A percentile compares a stretch with the other conserved stretches of the same genome.
Conservation (phyloP, 2,888 invertebrate genomes). For the Mimumesa dahlbomi region DNA sequence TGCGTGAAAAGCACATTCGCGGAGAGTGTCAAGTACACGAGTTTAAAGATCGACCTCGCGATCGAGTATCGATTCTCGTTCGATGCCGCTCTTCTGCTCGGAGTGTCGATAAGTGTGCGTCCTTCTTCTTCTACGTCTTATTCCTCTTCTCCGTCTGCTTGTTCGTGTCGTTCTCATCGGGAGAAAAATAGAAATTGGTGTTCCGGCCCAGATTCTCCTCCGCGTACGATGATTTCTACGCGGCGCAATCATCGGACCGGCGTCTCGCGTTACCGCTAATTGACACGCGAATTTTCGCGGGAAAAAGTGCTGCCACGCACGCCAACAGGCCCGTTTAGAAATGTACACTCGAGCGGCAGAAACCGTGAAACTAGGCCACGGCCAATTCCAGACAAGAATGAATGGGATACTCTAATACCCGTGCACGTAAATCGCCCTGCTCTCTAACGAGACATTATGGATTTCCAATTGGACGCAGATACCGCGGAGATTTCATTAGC, state of each 20-base stretch:
- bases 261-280: too few species aligned
- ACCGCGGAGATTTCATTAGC: too few species aligned
- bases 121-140: too few species aligned
- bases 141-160: too few species aligned
- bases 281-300: conserved; percentile 18
- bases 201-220: background rate
- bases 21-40: conserved; percentile 56
- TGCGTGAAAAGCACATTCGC: conserved; percentile 51
- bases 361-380: conserved; percentile 50
- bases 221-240: background rate
- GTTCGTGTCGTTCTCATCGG: background rate
- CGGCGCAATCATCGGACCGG: background rate
- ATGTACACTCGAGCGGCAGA: conserved; percentile 32
- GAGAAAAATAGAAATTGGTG: background rate
- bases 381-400: conserved; percentile 39
- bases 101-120: too few species aligned
- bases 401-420: conserved; percentile 44
- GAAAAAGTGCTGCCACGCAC: conserved; percentile 12
- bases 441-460: background rate
- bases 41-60: conserved; percentile 21
- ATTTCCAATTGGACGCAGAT: conserved; percentile 17
- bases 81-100: background rate
- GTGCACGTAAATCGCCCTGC: conserved; percentile 4
- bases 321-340: background rate
- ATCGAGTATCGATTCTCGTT: conserved; percentile 3